Base-by-base conservation (phyloP, 2,888 invertebrate species). In the Stenodema calcarata region DNA sequence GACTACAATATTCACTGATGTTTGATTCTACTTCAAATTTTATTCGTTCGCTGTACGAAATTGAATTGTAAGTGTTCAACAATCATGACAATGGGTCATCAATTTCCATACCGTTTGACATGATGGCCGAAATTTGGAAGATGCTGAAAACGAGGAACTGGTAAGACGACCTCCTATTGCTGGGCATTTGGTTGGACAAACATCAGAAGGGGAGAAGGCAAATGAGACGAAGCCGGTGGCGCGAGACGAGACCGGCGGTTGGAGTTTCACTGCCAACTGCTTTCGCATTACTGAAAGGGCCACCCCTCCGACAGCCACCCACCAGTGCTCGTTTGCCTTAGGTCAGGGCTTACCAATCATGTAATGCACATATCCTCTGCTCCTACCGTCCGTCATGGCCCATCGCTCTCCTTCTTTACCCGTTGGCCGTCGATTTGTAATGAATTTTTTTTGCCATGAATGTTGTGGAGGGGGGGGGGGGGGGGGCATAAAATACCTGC, bases 121-220 rank as follows among this genome's bases (percentile, higher is more conserved):
- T 86, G 86, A 88, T 88, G 84, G 86, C 87, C 75, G 86, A 88
- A 1, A 88, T 62, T 44, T 82, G 86, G 35, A 88, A 83, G 50
- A 86, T 83, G 75, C 86, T 87, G 87, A 88, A 86, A 80, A 88
- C 84, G 42, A 88, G 73, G 23, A 88, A 83, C 42, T 80, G 76
- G 70, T 79, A 88, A 69, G 87, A 88, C 12, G 87, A 85, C 35
- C 69, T 69, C 69, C 69, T 35, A 35, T 62, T 30, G 41, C 54
- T 27, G 50, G 69, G 69, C 82, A 82, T 82, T 47, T 42, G 82
- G 69, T 69, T 6, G 82, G 18, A 35, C 4, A 18, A 6, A 41
- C 78, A 78, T 78, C 23, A 44, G 44, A 73, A n/a, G 12, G 0
- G 81, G 28, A 35, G 44, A n/a, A 16, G 9, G 16, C 35, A 54